These are phyloP conservation scores for Cryptotis parvus DNA, from an alignment of 2,113 vertebrate genomes.

Conservation along the genomic window DNA sequence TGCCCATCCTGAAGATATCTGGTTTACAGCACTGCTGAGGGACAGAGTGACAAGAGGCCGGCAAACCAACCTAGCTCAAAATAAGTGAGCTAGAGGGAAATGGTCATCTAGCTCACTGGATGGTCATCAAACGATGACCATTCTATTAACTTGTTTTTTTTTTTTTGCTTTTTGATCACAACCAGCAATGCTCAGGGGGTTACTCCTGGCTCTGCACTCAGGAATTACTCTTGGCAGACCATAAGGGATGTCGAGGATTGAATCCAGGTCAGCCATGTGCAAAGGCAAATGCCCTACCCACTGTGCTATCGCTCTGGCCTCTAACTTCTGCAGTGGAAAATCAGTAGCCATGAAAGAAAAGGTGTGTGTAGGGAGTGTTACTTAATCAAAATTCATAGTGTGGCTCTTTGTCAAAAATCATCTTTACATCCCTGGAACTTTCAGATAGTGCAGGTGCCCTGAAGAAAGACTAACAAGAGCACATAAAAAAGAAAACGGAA, in stretches of 20 bases:
- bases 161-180: too few relatives aligned
- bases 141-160: too few relatives aligned
- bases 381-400: conserved; percentile 69
- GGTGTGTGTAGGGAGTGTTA: not conserved
- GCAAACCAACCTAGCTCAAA: conserved; percentile 60
- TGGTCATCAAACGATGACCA: conserved; percentile 73
- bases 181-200: too few relatives aligned
- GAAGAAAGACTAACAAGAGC: conserved; percentile 44
- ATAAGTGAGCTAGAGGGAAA: too few relatives aligned
- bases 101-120: too few relatives aligned
- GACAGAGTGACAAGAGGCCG: conserved; percentile 48
- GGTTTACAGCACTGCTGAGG: conserved; percentile 37
- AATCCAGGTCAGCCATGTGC: too few relatives aligned
- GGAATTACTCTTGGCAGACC: too few relatives aligned
- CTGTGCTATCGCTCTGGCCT: too few relatives aligned
- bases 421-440: conserved; percentile 49
- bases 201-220: too few relatives aligned
- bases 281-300: too few relatives aligned
- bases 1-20: not conserved
- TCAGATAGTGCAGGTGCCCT: conserved; percentile 22
- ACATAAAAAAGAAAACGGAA: not conserved
- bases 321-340: conserved; percentile 51
- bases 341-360: conserved; percentile 38
- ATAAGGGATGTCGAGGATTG: too few relatives aligned
- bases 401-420: conserved; percentile 61